Percentiles rank a stretch among this genome's conserved stretches.
Evolutionary conservation across 2,797 vertebrate genomes (phyloP).

Genomic region (Sebastes cheni): DNA sequence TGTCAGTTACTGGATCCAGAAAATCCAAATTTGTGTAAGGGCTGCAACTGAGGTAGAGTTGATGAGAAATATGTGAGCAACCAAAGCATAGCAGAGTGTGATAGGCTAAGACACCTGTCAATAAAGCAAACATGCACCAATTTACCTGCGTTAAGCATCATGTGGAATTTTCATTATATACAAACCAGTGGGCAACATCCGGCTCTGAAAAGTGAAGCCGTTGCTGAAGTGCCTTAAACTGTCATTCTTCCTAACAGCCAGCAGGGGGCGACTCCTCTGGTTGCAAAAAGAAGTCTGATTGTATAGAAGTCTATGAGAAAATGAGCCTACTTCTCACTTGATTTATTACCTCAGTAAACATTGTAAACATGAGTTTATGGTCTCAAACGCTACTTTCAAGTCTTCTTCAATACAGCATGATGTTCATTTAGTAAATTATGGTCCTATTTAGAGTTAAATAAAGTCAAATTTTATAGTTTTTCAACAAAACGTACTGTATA

Average conservation of each 20-base stretch:
- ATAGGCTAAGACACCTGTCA: neutral
- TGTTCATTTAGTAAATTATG: no score
- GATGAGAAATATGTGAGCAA: neutral
- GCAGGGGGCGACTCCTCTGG: no score
- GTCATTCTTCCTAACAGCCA: rapidly evolving
- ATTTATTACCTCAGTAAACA: no score
- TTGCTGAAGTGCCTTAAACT: no score
- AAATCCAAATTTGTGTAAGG: neutral
- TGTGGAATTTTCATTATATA: neutral
- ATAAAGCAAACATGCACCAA: neutral
- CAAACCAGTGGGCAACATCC: no score
- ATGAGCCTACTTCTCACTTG: no score
- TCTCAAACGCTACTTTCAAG: rapidly evolving
- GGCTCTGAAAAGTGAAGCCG: no score
- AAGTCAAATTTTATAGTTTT: neutral
- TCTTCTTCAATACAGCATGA: no score
- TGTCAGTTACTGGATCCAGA: neutral
- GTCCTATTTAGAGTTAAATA: no score
- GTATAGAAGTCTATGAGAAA: no score
- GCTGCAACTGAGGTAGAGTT: neutral
- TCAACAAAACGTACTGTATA: neutral
- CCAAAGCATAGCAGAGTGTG: neutral
- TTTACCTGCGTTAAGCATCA: neutral
- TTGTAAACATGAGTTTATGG: no score
- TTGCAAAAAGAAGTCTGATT: no score